Conservation (phyloP, 2,888 invertebrate genomes). For the Ligdia adustata region DNA sequence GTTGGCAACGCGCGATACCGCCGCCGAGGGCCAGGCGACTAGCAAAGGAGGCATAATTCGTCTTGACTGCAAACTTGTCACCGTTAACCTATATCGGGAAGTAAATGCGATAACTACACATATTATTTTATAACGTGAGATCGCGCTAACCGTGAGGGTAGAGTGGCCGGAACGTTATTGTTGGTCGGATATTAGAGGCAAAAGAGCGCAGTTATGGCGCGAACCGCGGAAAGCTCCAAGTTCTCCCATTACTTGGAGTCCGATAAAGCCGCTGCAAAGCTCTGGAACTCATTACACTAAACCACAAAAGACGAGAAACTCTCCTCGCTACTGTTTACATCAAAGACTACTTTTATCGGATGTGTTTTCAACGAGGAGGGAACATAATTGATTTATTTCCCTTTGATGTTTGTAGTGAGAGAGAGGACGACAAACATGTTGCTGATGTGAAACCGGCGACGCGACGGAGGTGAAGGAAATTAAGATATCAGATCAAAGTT, state of each 20-base stretch:
- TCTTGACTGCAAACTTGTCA: conserved; percentile 30
- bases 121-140: conserved; percentile 28
- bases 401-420: conserved; percentile 22
- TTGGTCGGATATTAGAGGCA: not conserved
- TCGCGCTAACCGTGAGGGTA: conserved; percentile 10
- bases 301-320: conserved; percentile 24
- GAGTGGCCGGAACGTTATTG: conserved; percentile 5
- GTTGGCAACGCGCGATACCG: conserved; percentile 13
- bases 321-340: conserved; percentile 15
- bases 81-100: conserved; percentile 34
- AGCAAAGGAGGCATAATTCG: conserved; percentile 24
- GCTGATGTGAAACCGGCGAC: too few species aligned
- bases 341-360: conserved; percentile 21
- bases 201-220: not conserved
- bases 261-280: conserved; percentile 21
- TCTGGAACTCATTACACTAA: conserved; percentile 22
- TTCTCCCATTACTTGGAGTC: conserved; percentile 13
- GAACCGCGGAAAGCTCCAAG: not conserved
- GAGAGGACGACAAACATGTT: conserved; percentile 15
- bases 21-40: conserved; percentile 12
- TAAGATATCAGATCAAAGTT: too few species aligned
- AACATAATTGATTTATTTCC: conserved; percentile 27
- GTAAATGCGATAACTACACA: conserved; percentile 23
- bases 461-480: too few species aligned
- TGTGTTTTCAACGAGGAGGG: conserved; percentile 15